Evolutionary conservation across 2,113 vertebrate genomes (phyloP), one percentile per base, ranked within the genome.

Genomic region (Malurus melanocephalus): DNA sequence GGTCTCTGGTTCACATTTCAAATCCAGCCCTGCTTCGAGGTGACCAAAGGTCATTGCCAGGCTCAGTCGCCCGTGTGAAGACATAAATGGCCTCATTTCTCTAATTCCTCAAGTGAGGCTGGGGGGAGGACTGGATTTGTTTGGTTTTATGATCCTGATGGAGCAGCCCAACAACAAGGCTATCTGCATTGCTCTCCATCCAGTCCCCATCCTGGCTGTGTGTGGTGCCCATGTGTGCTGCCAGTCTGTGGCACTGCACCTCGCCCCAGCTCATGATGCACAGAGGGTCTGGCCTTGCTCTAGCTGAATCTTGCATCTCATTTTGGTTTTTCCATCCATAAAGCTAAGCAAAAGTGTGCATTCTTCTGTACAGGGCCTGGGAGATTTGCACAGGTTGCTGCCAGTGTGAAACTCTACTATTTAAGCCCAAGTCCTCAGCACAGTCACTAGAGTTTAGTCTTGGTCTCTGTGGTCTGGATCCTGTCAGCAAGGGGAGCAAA

Each of bases 1-100:
- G 92, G 85, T 93, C 92, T 93, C 90, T 82, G 85, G 87, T 94
- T 95, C 94, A 80, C 93, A 91, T 96, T 95, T 94, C 87, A 95
- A 94, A 95, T 94, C 94, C 92, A 95, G 83, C 87, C 86, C 80
- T 4, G 87, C 80, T 92, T 91, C 27, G 1, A 69, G 89, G 93
- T 77, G 94, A 91, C 88, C 95, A 94, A 91, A 94, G 94, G 94
- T 95, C 92, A 93, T 89, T 95, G 60, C 90, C 71, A 89, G 85
- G 89, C 90, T 92, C 93, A 79, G 90, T 77, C 42, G 77, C 77
- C 90, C 76, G 11, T 84, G 75, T n/a, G 30, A 93, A 94, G 92
- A 46, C 33, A 49, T 87, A 93, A 87, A 92, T 89, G 94, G 94
- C 76, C 85, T 94, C 90, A 62, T 90, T 93, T 90, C 94, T 93